These are phyloP conservation scores for Cricetomys ansorgei DNA, from an alignment of 2,113 vertebrate genomes.

Conservation along the genomic window DNA sequence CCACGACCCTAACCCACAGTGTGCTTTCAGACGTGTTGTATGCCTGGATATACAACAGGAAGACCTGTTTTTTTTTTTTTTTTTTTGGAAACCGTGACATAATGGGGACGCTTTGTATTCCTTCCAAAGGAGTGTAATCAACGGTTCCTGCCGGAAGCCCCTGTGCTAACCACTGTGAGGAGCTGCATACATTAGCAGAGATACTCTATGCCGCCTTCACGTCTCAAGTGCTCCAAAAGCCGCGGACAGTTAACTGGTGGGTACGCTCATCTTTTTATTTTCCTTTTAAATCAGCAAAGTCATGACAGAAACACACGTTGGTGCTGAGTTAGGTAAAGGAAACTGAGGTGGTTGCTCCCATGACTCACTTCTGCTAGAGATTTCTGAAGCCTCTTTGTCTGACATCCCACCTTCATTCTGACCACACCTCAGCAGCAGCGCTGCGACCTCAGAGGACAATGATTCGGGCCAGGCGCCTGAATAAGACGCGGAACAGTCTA, in stretches of 20 bases:
- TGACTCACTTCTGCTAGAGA: slow-evolving; percentile 56
- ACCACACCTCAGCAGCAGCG: slow-evolving; percentile 53
- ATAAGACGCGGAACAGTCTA: slow-evolving; percentile 3
- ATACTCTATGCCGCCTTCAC: neutral
- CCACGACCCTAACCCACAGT: neutral
- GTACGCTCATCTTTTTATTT: neutral
- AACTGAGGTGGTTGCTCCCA: neutral
- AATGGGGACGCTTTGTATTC: neutral
- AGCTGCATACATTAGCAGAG: neutral
- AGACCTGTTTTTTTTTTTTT: neutral
- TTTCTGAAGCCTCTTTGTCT: slow-evolving; percentile 33
- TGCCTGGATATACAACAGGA: neutral
- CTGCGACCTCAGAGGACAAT: neutral
- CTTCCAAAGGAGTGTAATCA: neutral
- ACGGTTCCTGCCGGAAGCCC: neutral
- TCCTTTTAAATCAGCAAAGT: neutral
- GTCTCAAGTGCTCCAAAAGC: neutral
- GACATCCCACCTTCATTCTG: slow-evolving; percentile 8
- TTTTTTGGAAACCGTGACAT: neutral
- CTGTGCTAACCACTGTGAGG: neutral
- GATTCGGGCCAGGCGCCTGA: slow-evolving; percentile 56
- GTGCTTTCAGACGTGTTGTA: neutral
- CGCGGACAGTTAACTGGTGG: neutral
- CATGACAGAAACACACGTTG: neutral
- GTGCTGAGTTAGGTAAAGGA: neutral